Evolutionary conservation across 2,113 vertebrate species (phyloP).

Genomic region (Pandion haliaetus): DNA sequence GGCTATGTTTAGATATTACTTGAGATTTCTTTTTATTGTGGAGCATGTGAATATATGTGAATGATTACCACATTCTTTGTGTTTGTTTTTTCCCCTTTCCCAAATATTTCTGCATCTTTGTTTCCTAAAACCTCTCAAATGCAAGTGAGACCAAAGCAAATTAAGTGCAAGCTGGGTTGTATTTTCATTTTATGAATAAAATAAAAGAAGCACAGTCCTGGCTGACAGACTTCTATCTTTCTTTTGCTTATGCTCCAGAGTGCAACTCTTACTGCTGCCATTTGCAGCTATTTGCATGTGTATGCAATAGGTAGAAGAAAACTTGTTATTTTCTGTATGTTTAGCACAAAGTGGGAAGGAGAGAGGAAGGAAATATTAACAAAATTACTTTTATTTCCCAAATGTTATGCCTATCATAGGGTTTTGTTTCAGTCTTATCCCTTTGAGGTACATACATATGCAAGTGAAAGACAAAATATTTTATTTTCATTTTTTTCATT

Average conservation of each 20-base stretch:
- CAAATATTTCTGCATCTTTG: background rate
- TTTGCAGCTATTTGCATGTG: background rate
- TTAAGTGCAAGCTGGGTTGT: background rate
- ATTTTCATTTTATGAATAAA: background rate
- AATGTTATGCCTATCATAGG: background rate
- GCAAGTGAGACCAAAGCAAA: background rate
- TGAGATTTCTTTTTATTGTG: background rate
- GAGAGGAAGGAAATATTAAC: background rate
- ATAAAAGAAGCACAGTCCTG: background rate
- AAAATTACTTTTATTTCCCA: background rate
- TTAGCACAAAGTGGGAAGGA: background rate
- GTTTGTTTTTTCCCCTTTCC: background rate
- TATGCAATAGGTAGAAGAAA: background rate
- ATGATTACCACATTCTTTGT: background rate
- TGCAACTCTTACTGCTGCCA: background rate
- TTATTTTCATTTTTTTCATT: background rate
- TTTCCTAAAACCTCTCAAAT: background rate
- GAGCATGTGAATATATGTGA: background rate
- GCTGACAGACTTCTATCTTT: background rate
- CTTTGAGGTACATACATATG: background rate
- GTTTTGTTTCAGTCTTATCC: background rate
- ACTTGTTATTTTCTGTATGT: background rate
- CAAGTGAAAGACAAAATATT: background rate
- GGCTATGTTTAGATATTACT: background rate
- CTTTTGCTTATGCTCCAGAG: background rate